Base-by-base conservation (phyloP, 1,140 invertebrate genomes). In the Plodia interpunctella region DNA sequence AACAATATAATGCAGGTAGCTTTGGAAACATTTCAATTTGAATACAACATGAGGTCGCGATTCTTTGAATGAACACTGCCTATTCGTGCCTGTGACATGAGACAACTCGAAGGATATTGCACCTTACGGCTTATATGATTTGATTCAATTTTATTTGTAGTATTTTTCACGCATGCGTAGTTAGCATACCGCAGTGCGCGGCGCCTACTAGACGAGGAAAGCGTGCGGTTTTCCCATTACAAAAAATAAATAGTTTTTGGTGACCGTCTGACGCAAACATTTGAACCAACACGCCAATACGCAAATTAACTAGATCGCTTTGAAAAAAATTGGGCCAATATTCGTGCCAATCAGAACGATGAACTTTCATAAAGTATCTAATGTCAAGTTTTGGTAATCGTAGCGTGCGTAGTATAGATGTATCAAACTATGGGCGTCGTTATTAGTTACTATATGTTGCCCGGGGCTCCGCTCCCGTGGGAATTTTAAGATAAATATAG, bases 121-220 rank as follows among this genome's bases (percentile, higher is more conserved):
- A 55, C 44, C 55, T 57, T 63, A 65, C 17, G 21, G 2, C 9
- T 0, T 57, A 11, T 5, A 10, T 3, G 0, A 52, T 57, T 63
- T 17, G 55, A 66, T 62, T 53, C 57, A 38, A 30, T 55, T 66
- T 60, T 28, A 49, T 35, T 62, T 66, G 61, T 55, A 51, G 51
- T 15, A 5, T 32, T 32, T 49, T 38, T 63, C 62, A 83, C 80
- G 80, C 80, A 83, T 83, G 80, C 80, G 80, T 83, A 56, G 56
- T 57, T 3, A 20, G 25, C 51, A 62, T 70, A 68, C 73, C 73
- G 73, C 73, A 75, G 67, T 75, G 73, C 73, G 73, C 70, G 73
- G 70, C 72, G 72, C 70, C 73, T 65, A 59, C 58, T 59, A 65
- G 73, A 65, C 73, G 65, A 70, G 52, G 38, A 28, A 65, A 66